Percentiles rank a stretch among this genome's conserved stretches.
Conservation (phyloP, 2,797 vertebrate species). For the Mus spretus region DNA sequence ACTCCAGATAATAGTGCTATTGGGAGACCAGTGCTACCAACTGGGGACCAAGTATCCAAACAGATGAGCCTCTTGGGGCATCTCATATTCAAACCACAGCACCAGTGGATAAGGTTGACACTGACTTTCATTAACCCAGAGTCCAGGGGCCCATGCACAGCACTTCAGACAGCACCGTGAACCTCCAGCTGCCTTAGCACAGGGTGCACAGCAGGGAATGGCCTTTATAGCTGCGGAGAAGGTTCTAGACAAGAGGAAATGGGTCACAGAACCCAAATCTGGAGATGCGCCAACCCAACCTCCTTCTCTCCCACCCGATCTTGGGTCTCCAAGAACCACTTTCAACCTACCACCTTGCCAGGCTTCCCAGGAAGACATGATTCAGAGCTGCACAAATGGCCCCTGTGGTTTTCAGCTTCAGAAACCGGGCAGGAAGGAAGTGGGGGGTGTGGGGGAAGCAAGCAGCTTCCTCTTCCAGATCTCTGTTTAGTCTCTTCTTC, state of each 20-base stretch:
- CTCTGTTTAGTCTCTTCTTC: neutral
- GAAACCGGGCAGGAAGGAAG: neutral
- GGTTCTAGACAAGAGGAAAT: neutral
- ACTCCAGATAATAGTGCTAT: neutral
- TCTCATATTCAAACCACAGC: neutral
- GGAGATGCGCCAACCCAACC: neutral
- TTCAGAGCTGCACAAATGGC: constrained; percentile 14
- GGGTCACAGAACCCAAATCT: neutral
- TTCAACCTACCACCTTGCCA: neutral
- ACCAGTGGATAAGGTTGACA: neutral
- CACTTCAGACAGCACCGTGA: neutral
- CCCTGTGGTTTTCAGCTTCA: neutral
- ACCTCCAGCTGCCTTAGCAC: neutral
- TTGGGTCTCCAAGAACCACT: constrained; percentile 23
- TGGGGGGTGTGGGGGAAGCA: neutral
- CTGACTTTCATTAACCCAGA: neutral
- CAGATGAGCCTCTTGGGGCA: neutral
- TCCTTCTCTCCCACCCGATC: neutral
- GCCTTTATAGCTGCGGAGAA: neutral
- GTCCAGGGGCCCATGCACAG: neutral
- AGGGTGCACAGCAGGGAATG: too few species aligned
- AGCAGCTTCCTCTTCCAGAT: neutral
- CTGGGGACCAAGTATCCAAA: neutral
- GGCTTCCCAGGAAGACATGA: neutral
- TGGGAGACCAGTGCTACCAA: neutral